Base-by-base conservation (phyloP, 2,797 vertebrate species). In the Crenuchus spilurus region DNA sequence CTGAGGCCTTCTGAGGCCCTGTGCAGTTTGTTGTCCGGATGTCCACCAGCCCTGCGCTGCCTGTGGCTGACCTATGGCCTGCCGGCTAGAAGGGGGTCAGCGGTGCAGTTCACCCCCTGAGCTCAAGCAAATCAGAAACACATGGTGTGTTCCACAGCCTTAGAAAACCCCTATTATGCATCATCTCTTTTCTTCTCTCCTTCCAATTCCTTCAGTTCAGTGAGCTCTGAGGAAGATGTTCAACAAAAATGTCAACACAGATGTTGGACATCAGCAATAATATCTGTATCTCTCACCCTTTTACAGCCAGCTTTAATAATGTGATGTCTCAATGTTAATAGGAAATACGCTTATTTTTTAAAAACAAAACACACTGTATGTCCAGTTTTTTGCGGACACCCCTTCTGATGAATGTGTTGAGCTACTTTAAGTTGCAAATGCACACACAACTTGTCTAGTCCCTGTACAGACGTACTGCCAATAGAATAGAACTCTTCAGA, bases 71-170 rank as follows among this genome's bases (percentile, higher is more conserved):
- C 74, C 72, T 77, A 75, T 80, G 74, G 67, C 28, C 24, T 22
- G 24, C 54, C 52, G 39, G 52, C 18, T 16, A 55, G 20, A 51
- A 44, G 41, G 22, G 37, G 63, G 52, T 73, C 63, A 70, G 74
- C 61, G 58, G 65, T 60, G 20, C 51, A 74, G 37, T 44, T 68
- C 74, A 58, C 46, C 44, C 28, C 49, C 28, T 26, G 30, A 71
- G 33, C 61, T 72, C 51, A 41, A 72, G 48, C 22, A 83, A 78
- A 82, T 76, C 70, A 71, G 67, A 72, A 80, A 76, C 80, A 78
- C 71, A 77, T 80, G 73, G 55, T n/a, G 26, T 37, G n/a, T 18
- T 72, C 44, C 28, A 24, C 14, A 55, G 61, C 44, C 37, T 51
- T 18, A 4, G 22, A 69, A 41, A 6, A 6, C 61, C 37, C 10